These are phyloP conservation scores for Gallinago solitaria DNA, from an alignment of 2,797 vertebrate genomes.

Conservation along the genomic window DNA sequence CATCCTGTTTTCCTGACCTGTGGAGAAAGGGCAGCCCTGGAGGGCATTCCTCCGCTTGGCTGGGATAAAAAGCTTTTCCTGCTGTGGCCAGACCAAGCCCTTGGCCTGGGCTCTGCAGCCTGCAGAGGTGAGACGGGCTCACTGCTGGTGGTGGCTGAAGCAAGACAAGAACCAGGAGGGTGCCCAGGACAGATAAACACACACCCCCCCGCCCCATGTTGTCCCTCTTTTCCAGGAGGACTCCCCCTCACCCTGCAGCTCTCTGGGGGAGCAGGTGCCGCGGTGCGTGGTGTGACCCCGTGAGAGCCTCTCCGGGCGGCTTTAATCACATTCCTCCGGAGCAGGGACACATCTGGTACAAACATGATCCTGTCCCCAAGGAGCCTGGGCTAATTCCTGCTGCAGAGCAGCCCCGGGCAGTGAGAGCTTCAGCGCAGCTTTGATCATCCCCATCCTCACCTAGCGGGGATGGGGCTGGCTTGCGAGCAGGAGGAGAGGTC, in stretches of 20 bases:
- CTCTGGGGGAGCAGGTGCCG: conserved; percentile 6
- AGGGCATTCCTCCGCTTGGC: background rate
- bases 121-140: accelerated
- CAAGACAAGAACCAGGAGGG: background rate
- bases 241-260: background rate
- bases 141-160: background rate
- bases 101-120: background rate
- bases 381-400: conserved; percentile 29
- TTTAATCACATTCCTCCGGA: conserved; percentile 65
- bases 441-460: background rate
- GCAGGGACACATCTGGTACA: conserved; percentile 64
- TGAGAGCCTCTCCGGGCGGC: conserved; percentile 10
- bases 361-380: conserved; percentile 48
- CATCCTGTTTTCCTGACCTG: background rate
- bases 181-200: background rate
- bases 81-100: background rate
- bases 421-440: background rate
- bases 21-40: background rate
- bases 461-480: background rate
- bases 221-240: background rate
- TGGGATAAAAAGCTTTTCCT: background rate
- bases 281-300: background rate
- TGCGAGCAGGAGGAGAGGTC: background rate
- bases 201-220: accelerated
- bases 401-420: background rate